Evolutionary conservation across 2,797 vertebrate species (phyloP).

Genomic region (Onychomys arenicola): DNA sequence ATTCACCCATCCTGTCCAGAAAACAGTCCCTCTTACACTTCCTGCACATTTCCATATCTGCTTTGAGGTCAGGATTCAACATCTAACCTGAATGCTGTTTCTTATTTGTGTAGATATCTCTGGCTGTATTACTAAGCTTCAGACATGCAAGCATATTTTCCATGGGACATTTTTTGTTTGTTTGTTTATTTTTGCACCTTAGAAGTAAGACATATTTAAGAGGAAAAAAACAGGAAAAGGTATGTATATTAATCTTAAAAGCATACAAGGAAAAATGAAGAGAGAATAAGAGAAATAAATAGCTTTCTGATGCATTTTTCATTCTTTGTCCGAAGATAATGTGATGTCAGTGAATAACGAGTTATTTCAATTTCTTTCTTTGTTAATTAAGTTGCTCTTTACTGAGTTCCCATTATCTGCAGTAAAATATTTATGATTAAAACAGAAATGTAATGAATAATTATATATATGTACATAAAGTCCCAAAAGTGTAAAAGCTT

Average conservation of each 20-base stretch:
- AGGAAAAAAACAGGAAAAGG: not conserved
- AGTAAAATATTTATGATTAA: slow-evolving; percentile 9
- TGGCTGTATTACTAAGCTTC: not conserved
- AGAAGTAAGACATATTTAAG: not conserved
- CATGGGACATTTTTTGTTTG: not conserved
- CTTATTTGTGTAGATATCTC: not conserved
- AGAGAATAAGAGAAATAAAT: not conserved
- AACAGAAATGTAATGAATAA: slow-evolving; percentile 18
- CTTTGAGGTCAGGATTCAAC: not conserved
- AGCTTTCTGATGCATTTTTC: not conserved
- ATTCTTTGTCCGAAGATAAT: not conserved
- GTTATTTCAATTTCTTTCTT: not conserved
- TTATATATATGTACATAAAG: not conserved
- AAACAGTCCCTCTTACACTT: not conserved
- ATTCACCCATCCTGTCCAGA: not conserved
- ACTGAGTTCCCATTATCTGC: not conserved
- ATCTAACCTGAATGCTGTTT: not conserved
- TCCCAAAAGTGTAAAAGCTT: not conserved
- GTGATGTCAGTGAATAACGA: not conserved
- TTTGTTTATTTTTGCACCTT: not conserved
- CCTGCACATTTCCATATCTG: not conserved
- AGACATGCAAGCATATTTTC: not conserved
- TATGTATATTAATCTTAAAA: not conserved
- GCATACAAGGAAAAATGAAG: not conserved
- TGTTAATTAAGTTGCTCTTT: not conserved